Evolutionary conservation across 1,140 invertebrate genomes (phyloP), one percentile per base, ranked within the genome.

Genomic region (Drosophila nebulosa): DNA sequence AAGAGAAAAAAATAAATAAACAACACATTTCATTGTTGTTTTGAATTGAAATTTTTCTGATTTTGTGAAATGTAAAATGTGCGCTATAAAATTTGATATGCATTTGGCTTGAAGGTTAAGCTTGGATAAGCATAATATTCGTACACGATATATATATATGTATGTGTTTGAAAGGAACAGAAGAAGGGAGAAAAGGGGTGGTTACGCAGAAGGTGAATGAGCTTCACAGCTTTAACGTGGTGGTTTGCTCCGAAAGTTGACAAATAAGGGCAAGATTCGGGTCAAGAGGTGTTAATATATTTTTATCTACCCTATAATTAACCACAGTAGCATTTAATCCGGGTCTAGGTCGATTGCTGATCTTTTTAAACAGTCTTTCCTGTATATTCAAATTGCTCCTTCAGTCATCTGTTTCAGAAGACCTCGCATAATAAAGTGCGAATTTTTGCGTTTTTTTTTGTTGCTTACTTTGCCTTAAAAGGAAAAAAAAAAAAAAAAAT

Each of bases 81-180:
- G 52, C 30, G 52, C 30, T 83, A 39, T 64, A 69, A 22, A 32
- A 58, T 60, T 39, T 66, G 69, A 39, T 80, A 60, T 57, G 67
- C 32, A 46, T 39, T 74, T 71, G 74, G 74, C 57, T 62, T 53
- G 79, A 83, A 78, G 79, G 74, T 78, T 83, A 67, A 64, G 74
- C 60, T 70, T 69, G 51, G 78, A 12, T 80, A 73, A 53, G 63
- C 60, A 24, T 16, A 46, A 39, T 52, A 66, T 52, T 50, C 21
- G 27, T 27, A 62, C 27, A 62, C 10, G 21, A 35, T 9, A 51
- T 4, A 21, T 12, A 26, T 39, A 22, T 14, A 59, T 4, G 10
- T 10, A n/a, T 51, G 46, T 18, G 7, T 51, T 22, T 9, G 16
- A 22, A 50, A 50, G 42, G n/a, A n/a, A n/a, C n/a, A n/a, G n/a